phyloP scores from a whole-genome alignment of 2,113 vertebrate species.

The Porphyrio hochstetteri region DNA sequence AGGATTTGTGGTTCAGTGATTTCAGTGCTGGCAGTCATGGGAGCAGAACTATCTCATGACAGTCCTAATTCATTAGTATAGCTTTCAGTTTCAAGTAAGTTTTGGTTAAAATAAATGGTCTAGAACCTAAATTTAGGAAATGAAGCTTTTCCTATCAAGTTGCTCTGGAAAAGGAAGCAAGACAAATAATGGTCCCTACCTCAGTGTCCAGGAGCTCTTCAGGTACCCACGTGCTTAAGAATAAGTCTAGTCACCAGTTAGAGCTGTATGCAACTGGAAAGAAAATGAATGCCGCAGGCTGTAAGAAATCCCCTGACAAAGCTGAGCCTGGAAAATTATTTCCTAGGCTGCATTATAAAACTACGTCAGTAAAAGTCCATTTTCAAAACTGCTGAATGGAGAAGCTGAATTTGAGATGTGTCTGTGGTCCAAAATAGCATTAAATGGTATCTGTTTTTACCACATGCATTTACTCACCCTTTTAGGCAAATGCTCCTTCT shows the following conservation, averaged over 20 bases:
- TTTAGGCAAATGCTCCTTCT: background rate
- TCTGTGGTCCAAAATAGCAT: background rate
- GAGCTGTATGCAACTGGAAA: background rate
- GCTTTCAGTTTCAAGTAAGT: background rate
- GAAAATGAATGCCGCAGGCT: background rate
- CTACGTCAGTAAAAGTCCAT: background rate
- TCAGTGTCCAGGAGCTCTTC: background rate
- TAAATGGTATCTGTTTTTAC: background rate
- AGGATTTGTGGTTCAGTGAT: slow-evolving; percentile 48
- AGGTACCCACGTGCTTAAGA: accelerated
- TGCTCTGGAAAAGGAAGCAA: background rate
- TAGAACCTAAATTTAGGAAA: background rate
- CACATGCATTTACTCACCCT: background rate
- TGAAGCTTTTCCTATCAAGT: background rate
- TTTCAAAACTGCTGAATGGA: background rate
- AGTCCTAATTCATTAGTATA: background rate
- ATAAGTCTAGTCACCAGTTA: background rate
- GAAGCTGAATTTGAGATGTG: background rate
- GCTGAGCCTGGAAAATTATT: background rate
- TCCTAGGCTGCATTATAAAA: background rate
- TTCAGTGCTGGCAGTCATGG: background rate
- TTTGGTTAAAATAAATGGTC: background rate
- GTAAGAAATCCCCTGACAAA: background rate
- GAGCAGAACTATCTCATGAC: background rate
- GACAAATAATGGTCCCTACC: background rate